Base-by-base conservation (phyloP, 2,888 invertebrate species). In the Neria commutata region DNA sequence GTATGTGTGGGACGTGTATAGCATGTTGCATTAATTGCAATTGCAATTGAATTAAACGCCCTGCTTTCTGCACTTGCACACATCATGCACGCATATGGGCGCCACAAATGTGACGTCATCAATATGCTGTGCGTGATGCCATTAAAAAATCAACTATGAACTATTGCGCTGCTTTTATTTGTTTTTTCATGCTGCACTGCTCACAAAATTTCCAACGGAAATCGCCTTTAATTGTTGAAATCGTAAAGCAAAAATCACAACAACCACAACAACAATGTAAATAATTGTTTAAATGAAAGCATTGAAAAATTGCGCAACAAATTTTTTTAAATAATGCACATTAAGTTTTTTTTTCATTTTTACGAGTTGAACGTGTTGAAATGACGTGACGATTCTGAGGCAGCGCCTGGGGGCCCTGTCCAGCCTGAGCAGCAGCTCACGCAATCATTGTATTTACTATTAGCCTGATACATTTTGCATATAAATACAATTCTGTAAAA, bases 171-270 rank as follows among this genome's bases (percentile, higher is more conserved):
- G n/a, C n/a, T n/a, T n/a, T n/a, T n/a, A n/a, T n/a, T n/a, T n/a
- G n/a, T n/a, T n/a, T n/a, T n/a, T n/a, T n/a, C n/a, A n/a, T n/a
- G n/a, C 14, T 47, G 16, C 23, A 23, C 23, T 47, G 23, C 16
- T 24, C 29, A 16, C 19, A 16, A 48, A n/a, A 25, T n/a, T 26
- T 48, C 8, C 26, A 48, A 29, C 16, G 29, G 26, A 48, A 48
- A 48, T 26, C 17, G 16, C 25, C 10, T 40, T 40, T 40, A 40
- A 37, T 52, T 40, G 40, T 24, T 47, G 25, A 23, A 40, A 46
- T 46, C 46, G 24, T 46, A 21, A 17, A 50, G 21, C n/a, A 29
- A 50, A 29, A 33, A 50, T 50, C 48, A n/a, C n/a, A 23, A 47
- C 19, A 47, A 47, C 2, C 19, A 24, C 19, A 14, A 47, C 11